Percentiles rank a stretch among this genome's conserved stretches.
phyloP scores from a whole-genome alignment of 2,797 vertebrate species.

The Cyclura pinguis region DNA sequence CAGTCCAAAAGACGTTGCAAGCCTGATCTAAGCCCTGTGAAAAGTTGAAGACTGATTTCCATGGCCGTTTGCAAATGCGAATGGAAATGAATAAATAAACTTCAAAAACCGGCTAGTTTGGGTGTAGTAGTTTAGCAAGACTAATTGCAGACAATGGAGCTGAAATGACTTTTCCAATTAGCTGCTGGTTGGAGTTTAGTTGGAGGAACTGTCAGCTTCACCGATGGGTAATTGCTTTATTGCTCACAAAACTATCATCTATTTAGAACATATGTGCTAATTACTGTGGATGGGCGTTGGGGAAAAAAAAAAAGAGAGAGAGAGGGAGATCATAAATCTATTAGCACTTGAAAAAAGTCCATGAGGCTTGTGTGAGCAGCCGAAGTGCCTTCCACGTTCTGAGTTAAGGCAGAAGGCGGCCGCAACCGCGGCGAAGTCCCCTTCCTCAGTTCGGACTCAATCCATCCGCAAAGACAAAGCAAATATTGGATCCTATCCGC shows the following conservation, averaged over 20 bases:
- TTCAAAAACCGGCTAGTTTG: constrained; percentile 80
- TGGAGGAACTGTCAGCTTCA: constrained; percentile 89
- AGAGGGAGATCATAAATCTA: constrained; percentile 90
- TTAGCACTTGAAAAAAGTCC: constrained; percentile 87
- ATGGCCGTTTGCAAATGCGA: constrained; percentile 67
- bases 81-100: constrained; percentile 81
- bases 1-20: not conserved
- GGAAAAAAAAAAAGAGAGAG: constrained; percentile 75
- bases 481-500: not conserved
- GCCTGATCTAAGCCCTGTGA: not conserved
- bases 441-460: not conserved
- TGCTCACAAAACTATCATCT: constrained; percentile 95
- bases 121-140: constrained; percentile 83
- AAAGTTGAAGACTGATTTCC: constrained; percentile 49
- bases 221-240: constrained; percentile 95
- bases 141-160: constrained; percentile 90
- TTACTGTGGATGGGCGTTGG: constrained; percentile 90
- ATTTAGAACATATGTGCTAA: constrained; percentile 95
- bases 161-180: constrained; percentile 92
- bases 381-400: constrained; percentile 32
- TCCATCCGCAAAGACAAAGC: not conserved
- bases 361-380: constrained; percentile 67
- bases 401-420: not conserved
- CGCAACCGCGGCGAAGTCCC: no score
- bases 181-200: constrained; percentile 91